Base-by-base conservation (phyloP, 2,113 vertebrate genomes). In the Triplophysa dalaica region DNA sequence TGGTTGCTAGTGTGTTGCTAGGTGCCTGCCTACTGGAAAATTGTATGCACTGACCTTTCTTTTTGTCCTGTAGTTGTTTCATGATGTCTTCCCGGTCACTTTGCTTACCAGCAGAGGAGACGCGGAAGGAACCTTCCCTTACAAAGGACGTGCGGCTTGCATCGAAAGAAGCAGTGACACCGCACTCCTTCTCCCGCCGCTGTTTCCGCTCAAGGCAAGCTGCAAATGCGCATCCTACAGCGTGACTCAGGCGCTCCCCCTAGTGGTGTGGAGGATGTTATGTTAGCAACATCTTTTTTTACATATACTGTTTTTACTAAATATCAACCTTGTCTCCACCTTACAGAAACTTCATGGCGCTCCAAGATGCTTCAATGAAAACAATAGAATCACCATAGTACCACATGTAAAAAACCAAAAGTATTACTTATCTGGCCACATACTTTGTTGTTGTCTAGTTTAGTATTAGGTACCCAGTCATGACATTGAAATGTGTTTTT, bases 161-260 rank as follows among this genome's bases (percentile, higher is more conserved):
- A 0, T 97, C 96, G 0, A 97, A 97, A 33, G 95, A 95, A 0
- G 95, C 96, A 0, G 96, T 97, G 64, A 97, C 95, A 0, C 96
- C 96, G 0, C 96, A 97, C 86, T 97, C 95, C 84, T 97, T 97
- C 89, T 97, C 96, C 22, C 96, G 79, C 4, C 93, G 92, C 90
- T 97, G 96, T 77, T 97, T 97, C 65, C 95, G 91, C 86, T 97
- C 96, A 87, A 97, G 91, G 82, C 96, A 97, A 69, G 96, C 96
- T 0, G 96, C 96, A 1, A 97, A 97, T 14, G 96, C 96, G 16
- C 96, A 97, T 81, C 96, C 96, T 1, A 97, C 96, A 0, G 96
- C 96, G 2, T 97, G 96, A 88, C 95, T 97, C 90, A 97, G 90
- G 11, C 96, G 88, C 87, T 97, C 96, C 0, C 96, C 96, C 95